Percentiles rank a stretch among this genome's conserved stretches.
Conservation (phyloP, 2,113 vertebrate species). For the Hipposideros armiger region DNA sequence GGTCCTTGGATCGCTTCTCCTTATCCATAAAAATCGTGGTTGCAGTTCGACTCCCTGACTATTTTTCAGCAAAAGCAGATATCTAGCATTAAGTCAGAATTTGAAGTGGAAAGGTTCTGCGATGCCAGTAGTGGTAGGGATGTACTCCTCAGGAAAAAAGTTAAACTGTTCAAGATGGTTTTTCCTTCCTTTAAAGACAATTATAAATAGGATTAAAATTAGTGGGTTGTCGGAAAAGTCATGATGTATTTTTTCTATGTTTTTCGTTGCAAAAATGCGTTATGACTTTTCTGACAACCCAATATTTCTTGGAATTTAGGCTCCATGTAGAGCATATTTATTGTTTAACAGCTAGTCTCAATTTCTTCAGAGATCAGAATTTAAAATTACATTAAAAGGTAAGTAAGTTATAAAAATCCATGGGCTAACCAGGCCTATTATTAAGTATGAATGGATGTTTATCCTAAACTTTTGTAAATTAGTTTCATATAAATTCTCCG, state of each 20-base stretch:
- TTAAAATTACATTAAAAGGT: constrained; percentile 12
- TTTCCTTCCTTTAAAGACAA: constrained; percentile 19
- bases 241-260: no score
- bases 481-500: constrained; percentile 26
- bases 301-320: background rate
- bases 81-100: background rate
- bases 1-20: constrained; percentile 29
- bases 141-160: constrained; percentile 3
- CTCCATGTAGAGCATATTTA: background rate
- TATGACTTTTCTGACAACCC: no score
- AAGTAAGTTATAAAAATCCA: background rate
- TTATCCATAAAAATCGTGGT: background rate
- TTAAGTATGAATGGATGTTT: background rate
- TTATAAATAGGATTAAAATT: constrained; percentile 34
- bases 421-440: constrained; percentile 2
- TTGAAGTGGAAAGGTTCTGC: background rate
- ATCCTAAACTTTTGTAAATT: background rate
- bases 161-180: background rate
- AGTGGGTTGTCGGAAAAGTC: no score
- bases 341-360: constrained; percentile 6
- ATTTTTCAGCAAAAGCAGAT: background rate
- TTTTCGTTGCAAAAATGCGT: no score
- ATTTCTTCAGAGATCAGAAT: background rate
- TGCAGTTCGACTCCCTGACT: background rate
- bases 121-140: background rate